phyloP scores from a whole-genome alignment of 1,140 invertebrate genomes.

The Anastrepha obliqua region DNA sequence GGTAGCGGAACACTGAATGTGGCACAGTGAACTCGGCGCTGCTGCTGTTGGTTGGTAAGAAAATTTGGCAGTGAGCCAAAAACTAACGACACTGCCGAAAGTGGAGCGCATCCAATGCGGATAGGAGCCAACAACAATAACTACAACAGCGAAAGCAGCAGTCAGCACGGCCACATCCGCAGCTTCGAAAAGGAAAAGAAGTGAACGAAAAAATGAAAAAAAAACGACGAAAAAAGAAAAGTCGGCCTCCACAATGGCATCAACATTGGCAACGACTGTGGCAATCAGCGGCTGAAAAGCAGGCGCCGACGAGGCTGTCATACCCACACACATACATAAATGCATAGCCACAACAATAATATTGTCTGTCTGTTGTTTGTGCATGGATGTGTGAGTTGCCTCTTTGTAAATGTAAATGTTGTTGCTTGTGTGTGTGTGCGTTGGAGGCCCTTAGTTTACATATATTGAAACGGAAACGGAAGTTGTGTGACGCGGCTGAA shows the following conservation, averaged over 20 bases:
- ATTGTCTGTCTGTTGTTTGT: neutral
- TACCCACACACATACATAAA: neutral
- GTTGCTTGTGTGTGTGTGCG: neutral
- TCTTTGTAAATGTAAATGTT: neutral
- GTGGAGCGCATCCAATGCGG: slow-evolving; percentile 41
- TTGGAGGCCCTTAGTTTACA: slow-evolving; percentile 34
- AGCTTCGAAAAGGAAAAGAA: neutral
- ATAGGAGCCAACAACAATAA: slow-evolving; percentile 22
- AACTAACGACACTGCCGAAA: slow-evolving; percentile 24
- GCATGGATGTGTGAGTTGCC: neutral
- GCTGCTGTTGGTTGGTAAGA: neutral
- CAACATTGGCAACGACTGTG: slow-evolving; percentile 44
- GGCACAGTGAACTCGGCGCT: slow-evolving; percentile 26
- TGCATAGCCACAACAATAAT: neutral
- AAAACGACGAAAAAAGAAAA: neutral
- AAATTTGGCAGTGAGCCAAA: slow-evolving; percentile 40
- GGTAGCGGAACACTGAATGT: neutral
- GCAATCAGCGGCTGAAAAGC: neutral
- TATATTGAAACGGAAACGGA: slow-evolving; percentile 24
- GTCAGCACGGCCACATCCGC: slow-evolving; percentile 27
- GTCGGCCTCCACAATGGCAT: slow-evolving; percentile 47
- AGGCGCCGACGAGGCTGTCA: neutral
- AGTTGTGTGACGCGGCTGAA: slow-evolving; percentile 16
- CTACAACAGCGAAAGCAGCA: neutral
- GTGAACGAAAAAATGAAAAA: neutral